Percentiles rank a stretch among this genome's conserved stretches.
phyloP scores from a whole-genome alignment of 2,888 invertebrate species.

The Crematogaster levior region DNA sequence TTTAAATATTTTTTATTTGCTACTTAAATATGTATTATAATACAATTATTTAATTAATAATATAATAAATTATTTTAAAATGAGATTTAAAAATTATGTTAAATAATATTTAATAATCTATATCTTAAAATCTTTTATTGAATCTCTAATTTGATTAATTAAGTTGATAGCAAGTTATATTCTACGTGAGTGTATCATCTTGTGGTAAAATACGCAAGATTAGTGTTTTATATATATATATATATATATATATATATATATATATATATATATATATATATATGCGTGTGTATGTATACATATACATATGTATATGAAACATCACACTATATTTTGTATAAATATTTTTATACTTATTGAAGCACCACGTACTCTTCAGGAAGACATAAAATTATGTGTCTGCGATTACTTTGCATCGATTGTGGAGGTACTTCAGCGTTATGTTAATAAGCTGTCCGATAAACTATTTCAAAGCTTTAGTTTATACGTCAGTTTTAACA shows the following conservation, averaged over 20 bases:
- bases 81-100: not conserved
- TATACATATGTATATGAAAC: conserved; percentile 12
- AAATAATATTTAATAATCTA: conserved; percentile 14
- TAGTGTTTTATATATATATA: conserved; percentile 13
- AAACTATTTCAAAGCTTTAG: conserved; percentile 19
- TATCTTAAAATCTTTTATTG: not conserved
- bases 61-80: not conserved
- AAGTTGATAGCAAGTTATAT: not conserved
- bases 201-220: conserved; percentile 13
- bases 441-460: not conserved
- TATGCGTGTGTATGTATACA: no score
- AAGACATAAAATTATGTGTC: conserved; percentile 84
- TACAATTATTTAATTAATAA: not conserved
- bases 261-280: no score
- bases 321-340: conserved; percentile 26
- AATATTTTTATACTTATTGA: conserved; percentile 26
- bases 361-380: conserved; percentile 5
- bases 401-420: conserved; percentile 87
- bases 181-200: not conserved
- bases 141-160: conserved; percentile 7
- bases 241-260: no score
- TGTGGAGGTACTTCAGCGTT: conserved; percentile 86
- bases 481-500: not conserved
- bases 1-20: not conserved
- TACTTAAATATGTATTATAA: not conserved